Percentiles rank a stretch among this genome's conserved stretches.
These are phyloP conservation scores for Indri indri DNA, from an alignment of 2,113 vertebrate genomes.

Conservation along the genomic window DNA sequence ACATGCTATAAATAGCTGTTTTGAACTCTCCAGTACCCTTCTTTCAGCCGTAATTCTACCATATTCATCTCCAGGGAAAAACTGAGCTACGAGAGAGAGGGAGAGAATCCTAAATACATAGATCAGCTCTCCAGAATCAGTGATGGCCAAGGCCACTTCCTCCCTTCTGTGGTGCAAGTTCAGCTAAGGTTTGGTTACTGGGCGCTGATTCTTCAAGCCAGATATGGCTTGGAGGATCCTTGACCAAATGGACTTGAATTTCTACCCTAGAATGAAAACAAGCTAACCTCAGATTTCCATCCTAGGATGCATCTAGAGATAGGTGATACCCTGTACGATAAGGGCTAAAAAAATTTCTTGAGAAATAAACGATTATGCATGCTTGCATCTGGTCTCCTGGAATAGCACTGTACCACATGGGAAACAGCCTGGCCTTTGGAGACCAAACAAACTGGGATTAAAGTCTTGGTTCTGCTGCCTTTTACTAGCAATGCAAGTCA, in stretches of 20 bases:
- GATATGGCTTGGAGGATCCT: neutral
- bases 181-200: neutral
- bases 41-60: neutral
- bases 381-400: neutral
- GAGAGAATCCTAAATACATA: neutral
- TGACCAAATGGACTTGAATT: neutral
- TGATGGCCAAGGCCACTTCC: neutral
- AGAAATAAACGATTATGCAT: neutral
- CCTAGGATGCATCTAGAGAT: neutral
- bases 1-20: neutral
- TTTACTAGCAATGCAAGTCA: neutral
- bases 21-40: neutral
- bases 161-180: neutral
- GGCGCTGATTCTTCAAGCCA: neutral
- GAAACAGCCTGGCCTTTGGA: neutral
- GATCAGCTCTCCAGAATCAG: neutral
- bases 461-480: neutral
- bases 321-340: neutral
- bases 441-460: neutral
- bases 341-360: neutral
- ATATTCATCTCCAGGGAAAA: neutral
- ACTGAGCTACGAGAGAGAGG: neutral
- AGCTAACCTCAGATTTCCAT: neutral
- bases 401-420: fast-evolving
- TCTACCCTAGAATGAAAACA: neutral